Percentiles rank a stretch among this genome's conserved stretches.
These are phyloP conservation scores for Tokudaia tokunoshimensis DNA, from an alignment of 2,797 vertebrate genomes.

Conservation along the genomic window DNA sequence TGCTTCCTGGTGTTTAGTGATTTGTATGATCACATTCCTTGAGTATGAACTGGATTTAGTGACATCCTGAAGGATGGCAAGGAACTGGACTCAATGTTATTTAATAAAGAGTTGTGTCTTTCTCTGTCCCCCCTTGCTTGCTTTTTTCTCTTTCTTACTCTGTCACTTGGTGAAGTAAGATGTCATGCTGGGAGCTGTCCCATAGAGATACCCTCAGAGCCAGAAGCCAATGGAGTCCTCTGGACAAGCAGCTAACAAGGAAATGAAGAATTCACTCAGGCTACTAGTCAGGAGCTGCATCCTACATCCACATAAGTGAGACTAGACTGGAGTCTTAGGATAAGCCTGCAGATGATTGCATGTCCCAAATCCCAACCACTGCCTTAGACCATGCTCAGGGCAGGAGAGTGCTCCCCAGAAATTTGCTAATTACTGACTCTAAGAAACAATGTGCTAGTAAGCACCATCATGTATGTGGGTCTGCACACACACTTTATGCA, in stretches of 20 bases:
- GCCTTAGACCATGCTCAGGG: background rate
- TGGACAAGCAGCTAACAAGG: background rate
- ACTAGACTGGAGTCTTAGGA: background rate
- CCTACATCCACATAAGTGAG: background rate
- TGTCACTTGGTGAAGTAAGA: background rate
- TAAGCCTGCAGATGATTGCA: background rate
- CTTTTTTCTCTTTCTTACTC: background rate
- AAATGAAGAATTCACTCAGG: background rate
- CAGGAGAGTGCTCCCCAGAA: background rate
- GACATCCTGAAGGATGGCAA: background rate
- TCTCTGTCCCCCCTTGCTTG: background rate
- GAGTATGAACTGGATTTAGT: background rate
- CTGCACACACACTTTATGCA: background rate
- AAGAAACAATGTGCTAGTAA: background rate
- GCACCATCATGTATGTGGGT: background rate
- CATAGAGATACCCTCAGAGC: accelerated
- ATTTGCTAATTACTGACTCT: background rate
- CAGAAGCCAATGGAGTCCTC: background rate
- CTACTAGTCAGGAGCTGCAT: background rate
- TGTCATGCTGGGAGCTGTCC: background rate
- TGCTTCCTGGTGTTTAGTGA: background rate
- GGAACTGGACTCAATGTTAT: background rate
- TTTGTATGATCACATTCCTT: background rate
- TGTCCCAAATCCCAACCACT: too few species aligned
- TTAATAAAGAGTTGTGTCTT: background rate